Evolutionary conservation across 2,888 invertebrate species (phyloP).

Genomic region (Dryadula phaetusa): DNA sequence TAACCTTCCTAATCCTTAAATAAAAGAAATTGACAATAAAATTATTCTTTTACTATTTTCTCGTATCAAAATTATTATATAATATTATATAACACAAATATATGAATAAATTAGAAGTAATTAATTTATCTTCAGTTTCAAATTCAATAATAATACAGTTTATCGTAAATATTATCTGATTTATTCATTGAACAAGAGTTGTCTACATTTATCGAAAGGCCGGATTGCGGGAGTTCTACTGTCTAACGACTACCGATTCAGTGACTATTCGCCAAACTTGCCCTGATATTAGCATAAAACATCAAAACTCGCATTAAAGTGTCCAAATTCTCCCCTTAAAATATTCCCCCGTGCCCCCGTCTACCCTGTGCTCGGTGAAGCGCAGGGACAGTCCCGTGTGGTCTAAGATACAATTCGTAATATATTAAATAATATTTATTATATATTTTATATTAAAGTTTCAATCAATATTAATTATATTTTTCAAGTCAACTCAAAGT

Average conservation of each 20-base stretch:
- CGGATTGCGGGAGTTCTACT: constrained; percentile 23
- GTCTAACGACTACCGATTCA: constrained; percentile 56
- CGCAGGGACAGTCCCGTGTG: constrained; percentile 53
- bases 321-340: constrained; percentile 75
- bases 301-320: constrained; percentile 83
- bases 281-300: constrained; percentile 80
- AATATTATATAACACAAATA: too few species aligned
- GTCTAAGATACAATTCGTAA: constrained; percentile 48
- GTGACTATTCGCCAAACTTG: constrained; percentile 71
- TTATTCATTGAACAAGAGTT: constrained; percentile 42
- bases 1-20: too few species aligned
- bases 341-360: constrained; percentile 62
- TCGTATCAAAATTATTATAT: too few species aligned
- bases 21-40: too few species aligned
- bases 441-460: background rate
- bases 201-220: constrained; percentile 39
- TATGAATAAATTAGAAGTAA: too few species aligned
- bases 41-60: too few species aligned
- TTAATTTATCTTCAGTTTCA: background rate
- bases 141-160: constrained; percentile 18
- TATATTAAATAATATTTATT: background rate
- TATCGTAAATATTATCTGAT: constrained; percentile 22
- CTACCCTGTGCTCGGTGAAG: constrained; percentile 61
- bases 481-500: too few species aligned
- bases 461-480: background rate